phyloP scores from a whole-genome alignment of 2,113 vertebrate species.

The Bolborhynchus lineola region DNA sequence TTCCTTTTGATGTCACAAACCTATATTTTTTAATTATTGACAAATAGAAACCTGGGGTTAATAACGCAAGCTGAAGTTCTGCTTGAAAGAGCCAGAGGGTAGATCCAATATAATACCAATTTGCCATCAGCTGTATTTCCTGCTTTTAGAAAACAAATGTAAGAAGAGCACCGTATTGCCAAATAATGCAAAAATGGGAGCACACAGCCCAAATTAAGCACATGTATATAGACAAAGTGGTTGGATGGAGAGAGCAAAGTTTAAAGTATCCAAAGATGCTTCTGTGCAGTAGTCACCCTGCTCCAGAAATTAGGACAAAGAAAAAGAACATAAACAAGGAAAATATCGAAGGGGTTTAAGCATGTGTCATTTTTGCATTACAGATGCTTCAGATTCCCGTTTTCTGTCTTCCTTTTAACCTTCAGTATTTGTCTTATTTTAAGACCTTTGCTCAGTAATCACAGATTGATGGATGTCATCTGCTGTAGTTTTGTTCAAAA shows the following conservation, averaged over 20 bases:
- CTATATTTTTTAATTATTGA: neutral
- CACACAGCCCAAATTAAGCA: neutral
- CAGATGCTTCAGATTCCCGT: neutral
- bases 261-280: neutral
- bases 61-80: neutral
- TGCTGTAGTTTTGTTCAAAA: neutral
- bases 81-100: neutral
- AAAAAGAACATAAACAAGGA: neutral
- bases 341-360: neutral
- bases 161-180: neutral
- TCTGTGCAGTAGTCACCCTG: neutral
- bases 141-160: neutral
- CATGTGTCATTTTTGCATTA: neutral
- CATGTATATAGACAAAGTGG: neutral
- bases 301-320: neutral
- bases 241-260: neutral
- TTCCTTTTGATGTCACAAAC: neutral
- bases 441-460: neutral
- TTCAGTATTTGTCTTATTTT: neutral
- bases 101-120: neutral
- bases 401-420: neutral
- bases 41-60: neutral
- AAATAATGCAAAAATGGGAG: neutral
- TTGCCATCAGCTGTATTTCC: neutral
- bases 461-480: neutral